Evolutionary conservation across 2,888 invertebrate species (phyloP), one percentile per base, ranked within the genome.

Genomic region (Seira ritae): DNA sequence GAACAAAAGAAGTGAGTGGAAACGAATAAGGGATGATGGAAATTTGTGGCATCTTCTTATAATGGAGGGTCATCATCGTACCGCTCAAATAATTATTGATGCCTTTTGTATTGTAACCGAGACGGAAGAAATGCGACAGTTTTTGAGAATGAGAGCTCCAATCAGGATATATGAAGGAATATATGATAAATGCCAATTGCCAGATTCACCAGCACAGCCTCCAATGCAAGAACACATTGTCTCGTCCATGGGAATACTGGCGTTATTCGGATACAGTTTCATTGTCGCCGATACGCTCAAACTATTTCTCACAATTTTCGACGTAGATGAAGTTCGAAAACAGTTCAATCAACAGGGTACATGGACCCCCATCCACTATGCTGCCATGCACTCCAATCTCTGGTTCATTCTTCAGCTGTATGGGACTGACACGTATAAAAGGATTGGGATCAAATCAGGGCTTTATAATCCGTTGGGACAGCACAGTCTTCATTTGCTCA

Each of bases 331-430:
- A 60, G 50, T 80, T 3, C 10, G 12, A 0, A 22, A 1, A 15
- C 50, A 70, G 15, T 80, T 75, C 42, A 12, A 2, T n/a, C 17
- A 20, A 4, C 62, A 65, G n/a, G 75, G 65, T 1, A 22, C 19
- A 0, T 80, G 68, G 60, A 73, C 80, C 1, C 74, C 74, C 0
- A 0, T 80, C n/a, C 80, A 80, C 15, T 75, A 75, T 23, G 74
- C 80, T 1, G 74, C 74, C 0, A 75, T 75, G 46, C 68, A 80
- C 17, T 80, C 80, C 68, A 80, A 80, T 17, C 62, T 50, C 12
- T 70, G 70, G 70, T 70, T 70, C 23, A 50, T 70, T 2, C 23
- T 15, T 0, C 10, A 46, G 0, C 2, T 50, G 10, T 22, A 12
- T 50, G 4, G 50, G 10, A 50, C 12, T 10, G 20, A 17, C 46